phyloP scores from a whole-genome alignment of 2,797 vertebrate genomes.

The Acanthornis magna region DNA sequence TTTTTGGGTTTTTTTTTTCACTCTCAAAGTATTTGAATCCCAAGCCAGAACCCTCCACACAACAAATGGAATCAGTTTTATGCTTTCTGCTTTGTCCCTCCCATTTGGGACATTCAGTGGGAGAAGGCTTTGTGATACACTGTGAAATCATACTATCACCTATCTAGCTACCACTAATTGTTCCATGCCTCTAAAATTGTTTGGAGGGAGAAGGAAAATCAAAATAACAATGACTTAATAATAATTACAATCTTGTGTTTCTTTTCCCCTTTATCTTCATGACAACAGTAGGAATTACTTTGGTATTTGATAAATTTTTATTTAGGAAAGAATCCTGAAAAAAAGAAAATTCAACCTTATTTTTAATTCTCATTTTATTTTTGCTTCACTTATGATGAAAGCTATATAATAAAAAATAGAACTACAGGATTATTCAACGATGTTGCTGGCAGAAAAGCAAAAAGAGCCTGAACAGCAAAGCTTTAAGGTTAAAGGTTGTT shows the following conservation, averaged over 20 bases:
- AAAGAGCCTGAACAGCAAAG: not conserved
- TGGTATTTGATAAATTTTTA: not conserved
- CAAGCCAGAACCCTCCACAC: conserved; percentile 11
- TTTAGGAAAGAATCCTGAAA: not conserved
- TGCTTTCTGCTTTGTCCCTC: not conserved
- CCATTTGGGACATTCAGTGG: not conserved
- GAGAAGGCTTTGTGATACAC: not conserved
- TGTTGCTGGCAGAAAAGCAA: not conserved
- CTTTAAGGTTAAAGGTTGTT: not conserved
- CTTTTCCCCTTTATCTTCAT: not conserved
- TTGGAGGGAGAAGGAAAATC: not conserved
- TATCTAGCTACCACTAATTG: not conserved
- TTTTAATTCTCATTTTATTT: not conserved
- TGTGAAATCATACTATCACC: not conserved
- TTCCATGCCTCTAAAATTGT: not conserved
- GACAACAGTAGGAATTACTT: not conserved
- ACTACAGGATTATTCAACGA: not conserved
- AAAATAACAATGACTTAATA: not conserved
- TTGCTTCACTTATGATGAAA: not conserved
- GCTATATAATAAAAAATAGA: not conserved
- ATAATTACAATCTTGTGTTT: not conserved
- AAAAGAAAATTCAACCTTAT: not conserved
- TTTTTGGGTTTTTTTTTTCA: too few species aligned
- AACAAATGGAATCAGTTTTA: conserved; percentile 30
- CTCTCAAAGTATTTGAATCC: conserved; percentile 30